Evolutionary conservation across 1,140 invertebrate species (phyloP), one percentile per base, ranked within the genome.

Genomic region (Diabrotica virgifera): DNA sequence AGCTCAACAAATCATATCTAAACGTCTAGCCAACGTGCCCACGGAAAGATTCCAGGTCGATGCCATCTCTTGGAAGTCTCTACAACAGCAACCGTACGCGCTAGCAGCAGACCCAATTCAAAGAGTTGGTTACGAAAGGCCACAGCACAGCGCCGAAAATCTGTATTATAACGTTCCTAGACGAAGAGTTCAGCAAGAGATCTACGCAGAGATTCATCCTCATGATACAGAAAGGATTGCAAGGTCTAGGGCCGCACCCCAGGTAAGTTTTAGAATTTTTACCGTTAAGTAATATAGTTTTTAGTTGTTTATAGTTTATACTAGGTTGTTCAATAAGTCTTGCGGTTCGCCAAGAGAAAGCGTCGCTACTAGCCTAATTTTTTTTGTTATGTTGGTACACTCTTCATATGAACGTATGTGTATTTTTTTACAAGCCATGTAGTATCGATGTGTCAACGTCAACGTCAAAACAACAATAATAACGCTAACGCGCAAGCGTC

Each of bases 221-320:
- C 60, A 62, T 62, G 60, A 62, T 40, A 56, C 38, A 37, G 55
- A 52, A 12, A 52, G 57, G 40, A 66, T 70, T 9, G 67, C 67
- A 36, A 73, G 71, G 53, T 69, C 81, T 0, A 71, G 79, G 52
- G 82, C 82, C 3, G 82, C 83, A 68, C 82, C 83, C 5, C 82
- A 85, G 70, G 52, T 54, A n/a, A 7, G 52, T 46, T 46, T 46
- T 46, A 8, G n/a, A 46, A 46, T 3, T 6, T 46, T 24, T 24
- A 24, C n/a, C n/a, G n/a, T n/a, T n/a, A n/a, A n/a, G n/a, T 46
- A 46, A 1, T 46, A 8, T 46, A 46, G 1, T 2, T 46, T 46
- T 46, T 46, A 46, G 11, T 46, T 0, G 40, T 8, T 46, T 46
- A n/a, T n/a, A n/a, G n/a, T n/a, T n/a, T n/a, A n/a, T n/a, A n/a